Conservation (phyloP, 1,140 invertebrate species). For the Ceratina australensis region DNA sequence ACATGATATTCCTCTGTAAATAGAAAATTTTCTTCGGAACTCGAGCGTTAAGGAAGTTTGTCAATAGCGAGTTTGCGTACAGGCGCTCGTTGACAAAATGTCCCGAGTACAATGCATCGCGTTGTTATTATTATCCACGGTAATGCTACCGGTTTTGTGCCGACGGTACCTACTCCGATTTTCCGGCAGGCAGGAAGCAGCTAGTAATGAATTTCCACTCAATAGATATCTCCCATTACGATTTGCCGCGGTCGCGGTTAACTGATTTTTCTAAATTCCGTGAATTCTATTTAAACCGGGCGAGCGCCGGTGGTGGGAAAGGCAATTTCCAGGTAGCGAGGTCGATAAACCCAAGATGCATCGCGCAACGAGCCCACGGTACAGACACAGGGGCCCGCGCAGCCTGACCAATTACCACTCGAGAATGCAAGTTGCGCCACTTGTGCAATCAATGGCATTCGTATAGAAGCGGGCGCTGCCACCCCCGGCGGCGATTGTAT, state of each 20-base stretch:
- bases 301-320: not conserved
- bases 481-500: slow-evolving; percentile 55
- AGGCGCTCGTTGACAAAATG: not conserved
- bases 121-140: not conserved
- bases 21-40: slow-evolving; percentile 18
- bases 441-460: slow-evolving; percentile 61
- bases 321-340: slow-evolving; percentile 10
- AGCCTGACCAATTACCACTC: slow-evolving; percentile 57
- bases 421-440: slow-evolving; percentile 62
- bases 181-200: not conserved
- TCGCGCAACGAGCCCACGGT: slow-evolving; percentile 7
- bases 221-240: not conserved
- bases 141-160: not conserved
- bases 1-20: slow-evolving; percentile 17
- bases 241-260: not conserved
- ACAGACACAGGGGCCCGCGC: slow-evolving; percentile 28
- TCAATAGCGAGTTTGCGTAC: not conserved
- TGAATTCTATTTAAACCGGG: no score
- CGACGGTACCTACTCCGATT: not conserved
- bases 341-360: slow-evolving; percentile 49
- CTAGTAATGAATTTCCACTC: not conserved
- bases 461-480: slow-evolving; percentile 34
- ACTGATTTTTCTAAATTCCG: no score
- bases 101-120: not conserved
- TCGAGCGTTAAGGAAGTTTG: slow-evolving; percentile 4